These are phyloP conservation scores for Argyrosomus japonicus DNA, from an alignment of 2,113 vertebrate genomes.

Conservation along the genomic window DNA sequence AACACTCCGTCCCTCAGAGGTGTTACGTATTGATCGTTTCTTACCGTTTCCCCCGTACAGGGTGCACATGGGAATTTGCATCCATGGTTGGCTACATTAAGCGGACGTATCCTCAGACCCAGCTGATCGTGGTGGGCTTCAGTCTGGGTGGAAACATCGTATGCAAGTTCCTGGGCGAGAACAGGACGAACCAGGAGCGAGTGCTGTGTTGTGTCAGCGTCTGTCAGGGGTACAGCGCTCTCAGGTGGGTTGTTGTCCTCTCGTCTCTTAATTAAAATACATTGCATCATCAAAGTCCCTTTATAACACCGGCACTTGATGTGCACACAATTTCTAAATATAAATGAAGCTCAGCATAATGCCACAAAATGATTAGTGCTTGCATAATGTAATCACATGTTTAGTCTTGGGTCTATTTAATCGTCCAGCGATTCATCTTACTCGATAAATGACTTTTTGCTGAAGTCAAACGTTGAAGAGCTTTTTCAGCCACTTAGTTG, in stretches of 20 bases:
- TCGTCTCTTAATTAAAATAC: constrained; percentile 43
- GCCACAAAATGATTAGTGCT: constrained; percentile 14
- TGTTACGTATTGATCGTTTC: constrained; percentile 37
- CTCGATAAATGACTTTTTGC: neutral
- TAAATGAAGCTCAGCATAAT: constrained; percentile 28
- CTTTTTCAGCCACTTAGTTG: neutral
- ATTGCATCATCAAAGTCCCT: neutral
- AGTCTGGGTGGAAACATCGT: constrained; percentile 98
- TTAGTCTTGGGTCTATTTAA: neutral
- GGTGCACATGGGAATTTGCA: constrained; percentile 97
- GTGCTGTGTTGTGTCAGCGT: constrained; percentile 96
- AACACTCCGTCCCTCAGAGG: neutral
- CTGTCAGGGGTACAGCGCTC: constrained; percentile 97
- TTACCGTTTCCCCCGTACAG: constrained; percentile 72
- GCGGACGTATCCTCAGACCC: constrained; percentile 90
- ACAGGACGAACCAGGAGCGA: constrained; percentile 91
- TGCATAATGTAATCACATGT: constrained; percentile 13
- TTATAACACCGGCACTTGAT: constrained; percentile 3
- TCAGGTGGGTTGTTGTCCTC: constrained; percentile 86
- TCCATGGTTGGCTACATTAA: constrained; percentile 97
- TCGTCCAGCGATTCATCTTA: neutral
- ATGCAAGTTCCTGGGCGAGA: constrained; percentile 97
- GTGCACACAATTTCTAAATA: constrained; percentile 10
- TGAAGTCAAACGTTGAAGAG: neutral
- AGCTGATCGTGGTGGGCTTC: constrained; percentile 95